Evolutionary conservation across 2,888 invertebrate species (phyloP).

Genomic region (Petrolisthes manimaculis): DNA sequence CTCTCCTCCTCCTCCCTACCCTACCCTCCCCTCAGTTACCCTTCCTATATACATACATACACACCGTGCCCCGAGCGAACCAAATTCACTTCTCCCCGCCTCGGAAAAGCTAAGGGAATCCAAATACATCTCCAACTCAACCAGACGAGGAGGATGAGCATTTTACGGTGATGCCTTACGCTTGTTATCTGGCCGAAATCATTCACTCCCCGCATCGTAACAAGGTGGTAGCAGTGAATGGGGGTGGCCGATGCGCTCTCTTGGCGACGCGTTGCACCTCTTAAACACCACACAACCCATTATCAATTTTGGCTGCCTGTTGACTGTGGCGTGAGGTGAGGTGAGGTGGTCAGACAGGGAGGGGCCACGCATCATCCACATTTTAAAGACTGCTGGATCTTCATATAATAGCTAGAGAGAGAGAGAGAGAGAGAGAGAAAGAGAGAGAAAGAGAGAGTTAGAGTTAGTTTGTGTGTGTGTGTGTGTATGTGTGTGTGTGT

Average conservation of each 20-base stretch:
- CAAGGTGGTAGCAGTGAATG: conserved; percentile 57
- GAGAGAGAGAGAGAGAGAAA: conserved; percentile 13
- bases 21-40: neutral
- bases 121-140: conserved; percentile 59
- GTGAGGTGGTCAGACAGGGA: conserved; percentile 12
- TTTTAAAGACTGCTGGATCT: conserved; percentile 7
- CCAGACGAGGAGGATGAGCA: conserved; percentile 62
- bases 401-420: conserved; percentile 8
- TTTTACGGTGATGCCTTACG: conserved; percentile 63
- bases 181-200: conserved; percentile 62
- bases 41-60: neutral
- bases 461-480: neutral
- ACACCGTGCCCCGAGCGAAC: conserved; percentile 30
- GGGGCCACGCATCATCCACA: conserved; percentile 11
- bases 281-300: conserved; percentile 36
- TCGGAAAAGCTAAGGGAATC: conserved; percentile 32
- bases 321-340: conserved; percentile 41
- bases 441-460: neutral
- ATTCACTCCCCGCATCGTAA: conserved; percentile 45
- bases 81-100: conserved; percentile 52
- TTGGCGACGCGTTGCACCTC: conserved; percentile 52
- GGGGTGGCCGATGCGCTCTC: conserved; percentile 16
- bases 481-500: conserved; percentile 4
- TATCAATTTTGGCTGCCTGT: conserved; percentile 56
- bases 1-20: neutral